A percentile compares a stretch with the other conserved stretches of the same genome.
Evolutionary conservation across 1,140 invertebrate species (phyloP).

Genomic region (Centruroides vittatus): DNA sequence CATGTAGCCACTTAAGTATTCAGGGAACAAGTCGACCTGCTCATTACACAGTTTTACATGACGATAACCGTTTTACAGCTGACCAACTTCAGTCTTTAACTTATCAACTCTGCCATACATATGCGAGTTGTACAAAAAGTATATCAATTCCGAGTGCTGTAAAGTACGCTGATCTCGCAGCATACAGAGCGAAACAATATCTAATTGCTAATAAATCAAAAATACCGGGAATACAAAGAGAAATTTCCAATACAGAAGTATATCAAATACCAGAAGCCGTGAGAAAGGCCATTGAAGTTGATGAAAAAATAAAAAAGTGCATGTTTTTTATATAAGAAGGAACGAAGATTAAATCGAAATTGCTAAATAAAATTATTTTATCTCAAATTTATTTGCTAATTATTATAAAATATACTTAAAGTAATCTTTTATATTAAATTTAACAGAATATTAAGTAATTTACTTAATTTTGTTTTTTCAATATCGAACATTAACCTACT

Average conservation of each 20-base stretch:
- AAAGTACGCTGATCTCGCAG: slow-evolving; percentile 24
- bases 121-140: slow-evolving; percentile 13
- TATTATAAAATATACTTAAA: too few relatives aligned
- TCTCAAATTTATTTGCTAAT: too few relatives aligned
- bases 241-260: neutral
- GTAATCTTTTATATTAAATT: too few relatives aligned
- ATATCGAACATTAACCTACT: too few relatives aligned
- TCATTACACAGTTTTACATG: slow-evolving; percentile 17
- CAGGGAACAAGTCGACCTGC: slow-evolving; percentile 22
- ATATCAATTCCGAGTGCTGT: slow-evolving; percentile 22
- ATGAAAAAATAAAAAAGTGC: too few relatives aligned
- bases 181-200: slow-evolving; percentile 13
- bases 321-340: too few relatives aligned
- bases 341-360: too few relatives aligned
- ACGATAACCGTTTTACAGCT: slow-evolving; percentile 16
- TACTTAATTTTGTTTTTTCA: too few relatives aligned
- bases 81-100: slow-evolving; percentile 18
- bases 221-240: neutral
- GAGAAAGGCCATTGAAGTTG: too few relatives aligned
- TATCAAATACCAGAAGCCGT: too few relatives aligned
- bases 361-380: too few relatives aligned
- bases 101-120: slow-evolving; percentile 20
- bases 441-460: too few relatives aligned
- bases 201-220: neutral
- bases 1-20: slow-evolving; percentile 49